phyloP scores from a whole-genome alignment of 2,113 vertebrate genomes.

The Zosterops japonicus region DNA sequence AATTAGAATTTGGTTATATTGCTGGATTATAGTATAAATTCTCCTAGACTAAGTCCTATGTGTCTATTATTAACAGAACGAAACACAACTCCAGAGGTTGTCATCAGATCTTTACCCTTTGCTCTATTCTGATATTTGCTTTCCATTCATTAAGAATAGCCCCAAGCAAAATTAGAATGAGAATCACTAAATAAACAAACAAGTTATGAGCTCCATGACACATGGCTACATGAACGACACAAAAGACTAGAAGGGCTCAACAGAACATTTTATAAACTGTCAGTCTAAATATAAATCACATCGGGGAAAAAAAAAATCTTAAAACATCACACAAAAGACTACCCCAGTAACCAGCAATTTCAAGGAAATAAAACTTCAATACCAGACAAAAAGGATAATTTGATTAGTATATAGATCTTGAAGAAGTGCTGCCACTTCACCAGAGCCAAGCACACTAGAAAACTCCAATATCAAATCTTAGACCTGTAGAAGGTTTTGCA shows the following conservation, averaged over 20 bases:
- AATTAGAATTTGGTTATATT: background rate
- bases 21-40: background rate
- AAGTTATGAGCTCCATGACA: slow-evolving; percentile 1
- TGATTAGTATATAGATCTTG: background rate
- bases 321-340: background rate
- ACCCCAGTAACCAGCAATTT: background rate
- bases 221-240: background rate
- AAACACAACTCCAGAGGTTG: slow-evolving; percentile 49
- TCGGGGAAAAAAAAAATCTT: background rate
- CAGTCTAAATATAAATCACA: background rate
- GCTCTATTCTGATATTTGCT: slow-evolving; percentile 61
- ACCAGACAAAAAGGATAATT: background rate
- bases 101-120: slow-evolving; percentile 66
- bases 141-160: slow-evolving; percentile 70
- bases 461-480: background rate
- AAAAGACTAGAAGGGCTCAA: background rate
- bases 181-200: slow-evolving; percentile 62
- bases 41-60: background rate
- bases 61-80: slow-evolving; percentile 46
- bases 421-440: background rate
- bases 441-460: background rate
- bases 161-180: slow-evolving; percentile 59
- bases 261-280: background rate
- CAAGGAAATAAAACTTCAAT: background rate
- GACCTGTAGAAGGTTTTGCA: background rate